These are phyloP conservation scores for Ennomos fuscantarius DNA, from an alignment of 2,888 invertebrate species.

Conservation along the genomic window DNA sequence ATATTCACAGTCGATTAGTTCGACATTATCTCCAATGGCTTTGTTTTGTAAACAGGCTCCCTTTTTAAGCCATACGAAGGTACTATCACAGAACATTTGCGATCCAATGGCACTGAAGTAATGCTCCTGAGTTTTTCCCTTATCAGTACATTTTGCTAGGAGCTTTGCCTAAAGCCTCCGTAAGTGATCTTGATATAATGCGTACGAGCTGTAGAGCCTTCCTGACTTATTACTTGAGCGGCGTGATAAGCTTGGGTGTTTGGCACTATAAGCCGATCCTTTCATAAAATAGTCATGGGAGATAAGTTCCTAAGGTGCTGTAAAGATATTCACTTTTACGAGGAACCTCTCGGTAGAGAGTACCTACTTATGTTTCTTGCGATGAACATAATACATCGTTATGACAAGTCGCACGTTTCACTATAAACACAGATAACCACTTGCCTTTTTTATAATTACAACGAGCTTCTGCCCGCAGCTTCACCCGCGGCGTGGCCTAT, in stretches of 20 bases:
- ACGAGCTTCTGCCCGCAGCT: no score
- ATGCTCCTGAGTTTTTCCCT: constrained; percentile 58
- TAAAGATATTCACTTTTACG: constrained; percentile 19
- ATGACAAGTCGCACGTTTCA: constrained; percentile 11
- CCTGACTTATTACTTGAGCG: constrained; percentile 39
- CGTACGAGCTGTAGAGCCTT: constrained; percentile 37
- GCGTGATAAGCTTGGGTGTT: constrained; percentile 27
- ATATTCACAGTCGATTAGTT: constrained; percentile 64
- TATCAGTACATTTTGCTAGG: constrained; percentile 57
- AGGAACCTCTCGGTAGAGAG: background rate
- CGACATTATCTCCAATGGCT: constrained; percentile 60
- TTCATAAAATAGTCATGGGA: constrained; percentile 27
- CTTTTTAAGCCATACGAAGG: constrained; percentile 64
- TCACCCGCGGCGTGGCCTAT: no score
- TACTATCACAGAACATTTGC: constrained; percentile 75
- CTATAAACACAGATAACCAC: background rate
- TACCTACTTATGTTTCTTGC: no score
- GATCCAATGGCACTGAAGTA: constrained; percentile 76
- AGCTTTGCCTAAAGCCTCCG: constrained; percentile 55
- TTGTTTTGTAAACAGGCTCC: constrained; percentile 57
- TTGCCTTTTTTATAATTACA: no score
- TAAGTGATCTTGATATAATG: constrained; percentile 49
- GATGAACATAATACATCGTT: constrained; percentile 9
- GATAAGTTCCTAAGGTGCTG: constrained; percentile 18
- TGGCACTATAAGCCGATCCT: constrained; percentile 25